These are phyloP conservation scores for Anhinga rufa DNA, from an alignment of 2,113 vertebrate genomes.

Conservation along the genomic window DNA sequence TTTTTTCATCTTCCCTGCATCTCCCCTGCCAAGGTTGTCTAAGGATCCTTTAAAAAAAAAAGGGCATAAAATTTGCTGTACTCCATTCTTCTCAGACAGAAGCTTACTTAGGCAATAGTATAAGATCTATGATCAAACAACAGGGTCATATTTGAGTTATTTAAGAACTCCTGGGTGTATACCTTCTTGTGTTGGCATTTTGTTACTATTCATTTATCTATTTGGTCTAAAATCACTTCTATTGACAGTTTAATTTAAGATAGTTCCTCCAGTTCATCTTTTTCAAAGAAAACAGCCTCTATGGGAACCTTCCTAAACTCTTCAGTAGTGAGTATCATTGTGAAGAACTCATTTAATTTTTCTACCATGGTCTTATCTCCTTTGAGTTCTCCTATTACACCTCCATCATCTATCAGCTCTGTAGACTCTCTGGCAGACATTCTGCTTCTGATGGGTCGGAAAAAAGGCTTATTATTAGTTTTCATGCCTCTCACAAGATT, in stretches of 20 bases:
- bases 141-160: constrained; percentile 8
- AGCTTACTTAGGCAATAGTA: neutral
- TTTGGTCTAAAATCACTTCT: constrained; percentile 20
- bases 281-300: neutral
- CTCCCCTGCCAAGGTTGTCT: neutral
- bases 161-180: neutral
- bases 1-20: neutral
- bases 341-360: constrained; percentile 12
- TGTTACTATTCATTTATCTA: constrained; percentile 25
- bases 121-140: neutral
- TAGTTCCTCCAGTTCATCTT: neutral
- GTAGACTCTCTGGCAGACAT: neutral
- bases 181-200: neutral
- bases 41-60: neutral
- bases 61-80: neutral
- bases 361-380: neutral
- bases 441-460: neutral
- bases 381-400: neutral
- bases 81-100: neutral
- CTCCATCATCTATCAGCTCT: constrained; percentile 4
- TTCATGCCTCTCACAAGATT: neutral
- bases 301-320: neutral
- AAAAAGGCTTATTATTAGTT: neutral
- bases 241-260: constrained; percentile 33
- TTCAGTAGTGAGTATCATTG: neutral